These are phyloP conservation scores for Nasonia longicornis DNA, from an alignment of 1,140 invertebrate genomes.

Conservation along the genomic window DNA sequence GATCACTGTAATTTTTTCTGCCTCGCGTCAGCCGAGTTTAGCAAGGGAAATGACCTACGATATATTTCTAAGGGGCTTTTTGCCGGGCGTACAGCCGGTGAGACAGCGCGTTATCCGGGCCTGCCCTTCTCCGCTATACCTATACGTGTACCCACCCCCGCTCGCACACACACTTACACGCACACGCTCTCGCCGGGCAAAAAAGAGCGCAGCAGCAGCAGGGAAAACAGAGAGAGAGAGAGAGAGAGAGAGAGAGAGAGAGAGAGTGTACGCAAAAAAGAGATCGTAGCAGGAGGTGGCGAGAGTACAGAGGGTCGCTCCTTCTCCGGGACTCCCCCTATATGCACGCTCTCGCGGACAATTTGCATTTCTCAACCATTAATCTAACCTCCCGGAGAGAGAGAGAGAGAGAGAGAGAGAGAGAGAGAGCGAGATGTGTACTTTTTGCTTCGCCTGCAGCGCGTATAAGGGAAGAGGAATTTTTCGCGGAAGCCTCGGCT, in stretches of 20 bases:
- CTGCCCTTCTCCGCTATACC: slow-evolving; percentile 27
- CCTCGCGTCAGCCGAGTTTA: slow-evolving; percentile 54
- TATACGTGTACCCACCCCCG: neutral
- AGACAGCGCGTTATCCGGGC: slow-evolving; percentile 56
- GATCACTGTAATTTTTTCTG: slow-evolving; percentile 59
- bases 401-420: neutral
- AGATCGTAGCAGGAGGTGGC: slow-evolving; percentile 3
- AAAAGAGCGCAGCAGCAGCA: neutral
- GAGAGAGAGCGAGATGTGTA: neutral
- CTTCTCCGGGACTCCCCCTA: neutral
- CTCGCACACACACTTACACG: neutral
- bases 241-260: slow-evolving; percentile 26
- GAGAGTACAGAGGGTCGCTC: neutral
- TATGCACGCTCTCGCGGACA: slow-evolving; percentile 49
- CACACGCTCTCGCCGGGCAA: neutral
- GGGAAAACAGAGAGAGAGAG: slow-evolving; percentile 20
- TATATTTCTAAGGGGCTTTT: slow-evolving; percentile 66
- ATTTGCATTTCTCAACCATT: slow-evolving; percentile 68
- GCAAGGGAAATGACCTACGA: slow-evolving; percentile 67
- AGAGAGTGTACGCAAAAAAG: slow-evolving; percentile 12
- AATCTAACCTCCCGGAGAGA: slow-evolving; percentile 60
- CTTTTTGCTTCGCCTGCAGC: slow-evolving; percentile 18
- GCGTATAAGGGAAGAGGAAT: slow-evolving; percentile 27
- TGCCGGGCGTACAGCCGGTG: slow-evolving; percentile 51
- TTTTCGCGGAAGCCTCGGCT: neutral